Base-by-base conservation (phyloP, 2,113 vertebrate species). In the Ammodytes dubius region DNA sequence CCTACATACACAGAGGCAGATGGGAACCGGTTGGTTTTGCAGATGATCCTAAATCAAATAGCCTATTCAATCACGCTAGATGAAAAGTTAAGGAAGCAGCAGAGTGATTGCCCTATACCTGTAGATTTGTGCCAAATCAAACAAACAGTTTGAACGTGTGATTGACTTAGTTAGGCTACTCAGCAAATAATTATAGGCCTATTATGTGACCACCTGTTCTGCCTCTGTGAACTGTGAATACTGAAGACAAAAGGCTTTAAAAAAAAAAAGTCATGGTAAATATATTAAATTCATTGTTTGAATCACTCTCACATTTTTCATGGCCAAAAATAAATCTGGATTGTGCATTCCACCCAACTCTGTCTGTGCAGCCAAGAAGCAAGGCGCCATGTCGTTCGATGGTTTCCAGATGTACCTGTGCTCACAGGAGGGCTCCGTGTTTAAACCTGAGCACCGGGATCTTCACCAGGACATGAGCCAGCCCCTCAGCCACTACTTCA, bases 391-490 rank as follows among this genome's bases (percentile, higher is more conserved):
- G 95, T 97, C 97, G n/a, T 74, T 96, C 0, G 97, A 99, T 0
- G 97, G 97, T 56, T 99, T 99, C 93, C 96, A 97, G 85, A 94
- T 89, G 86, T 99, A 99, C 88, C 94, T 99, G 79, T 96, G 95
- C 89, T 99, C 98, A 0, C 93, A 92, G 81, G 97, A 99, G n/a
- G 96, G 97, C 75, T 96, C 96, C 87, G 93, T 99, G 89, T 99
- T 98, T 86, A 96, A 96, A 46, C 90, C 94, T 0, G 83, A 77
- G 46, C 94, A 92, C 73, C 89, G 37, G 35, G 82, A 2, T 0
- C 74, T 98, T 58, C 94, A 96, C 90, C 97, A 99, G 93, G 97
- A 99, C 82, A 98, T 99, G 98, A 96, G 75, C 63, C 97, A 95
- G 46, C 96, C 98, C 0, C 95, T 99, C 49, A 96, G 89, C 92